Evolutionary conservation across 2,113 vertebrate species (phyloP), one percentile per base, ranked within the genome.

Genomic region (Arenaria interpres): DNA sequence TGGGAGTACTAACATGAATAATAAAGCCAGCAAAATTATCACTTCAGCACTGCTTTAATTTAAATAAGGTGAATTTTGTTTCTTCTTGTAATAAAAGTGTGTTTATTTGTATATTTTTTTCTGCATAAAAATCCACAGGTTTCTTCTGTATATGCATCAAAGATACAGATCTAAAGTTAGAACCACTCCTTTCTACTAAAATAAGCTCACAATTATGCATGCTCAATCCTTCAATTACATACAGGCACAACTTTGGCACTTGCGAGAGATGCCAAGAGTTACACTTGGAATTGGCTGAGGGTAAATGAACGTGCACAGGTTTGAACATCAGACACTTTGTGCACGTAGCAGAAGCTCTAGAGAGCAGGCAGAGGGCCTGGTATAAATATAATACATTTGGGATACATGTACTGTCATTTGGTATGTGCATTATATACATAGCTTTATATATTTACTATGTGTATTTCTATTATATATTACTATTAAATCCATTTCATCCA

Each of bases 381-480:
- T 67, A 50, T 54, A 89, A 87, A 66, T 71, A 63, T n/a, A 89
- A 33, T 66, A 37, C 48, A 88, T 32, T 80, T 79, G 85, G 71
- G 53, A 64, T 30, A 90, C 41, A 25, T 50, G 32, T 25, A 35
- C 66, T 95, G 89, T 82, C 86, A 93, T 95, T 92, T 89, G 45
- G 12, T 85, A 76, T 76, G 66, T 95, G 77, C 59, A 85, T 95
- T 95, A 87, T 85, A 93, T 79, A 92, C 41, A 43, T 57, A 76
- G 86, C 78, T 87, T 95, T 89, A 89, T 93, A 76, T 93, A 76
- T 97, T 96, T 95, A 93, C 89, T 91, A 76, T 48, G 56, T 67
- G 80, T 77, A 87, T 95, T 95, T 92, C 74, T 96, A 75, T 90
- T 95, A 79, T 93, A 73, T 95, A 93, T 90, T 87, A 76, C 66